phyloP scores from a whole-genome alignment of 2,888 invertebrate genomes.

The Byasa hedistus region DNA sequence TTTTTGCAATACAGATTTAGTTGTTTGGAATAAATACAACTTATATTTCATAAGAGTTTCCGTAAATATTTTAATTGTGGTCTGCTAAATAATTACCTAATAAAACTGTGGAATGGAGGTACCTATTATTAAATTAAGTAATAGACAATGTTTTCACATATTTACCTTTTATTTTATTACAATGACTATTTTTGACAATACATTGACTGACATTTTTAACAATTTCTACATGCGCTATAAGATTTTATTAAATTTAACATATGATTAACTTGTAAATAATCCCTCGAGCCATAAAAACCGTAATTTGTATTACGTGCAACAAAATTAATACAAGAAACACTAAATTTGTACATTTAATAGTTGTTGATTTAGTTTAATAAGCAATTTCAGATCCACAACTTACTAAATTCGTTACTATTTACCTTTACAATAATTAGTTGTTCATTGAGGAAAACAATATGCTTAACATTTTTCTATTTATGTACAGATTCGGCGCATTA shows the following conservation, averaged over 20 bases:
- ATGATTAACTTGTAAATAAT: too few species aligned
- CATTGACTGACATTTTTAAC: too few species aligned
- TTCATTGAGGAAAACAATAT: background rate
- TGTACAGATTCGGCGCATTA: constrained; percentile 14
- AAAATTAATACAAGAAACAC: too few species aligned
- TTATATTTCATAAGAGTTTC: background rate
- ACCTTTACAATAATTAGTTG: background rate
- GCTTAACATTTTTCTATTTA: background rate
- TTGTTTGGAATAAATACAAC: constrained; percentile 40
- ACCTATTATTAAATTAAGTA: background rate
- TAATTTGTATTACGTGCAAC: too few species aligned
- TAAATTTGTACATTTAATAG: too few species aligned
- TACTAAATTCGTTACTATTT: background rate
- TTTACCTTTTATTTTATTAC: background rate
- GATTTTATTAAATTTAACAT: too few species aligned
- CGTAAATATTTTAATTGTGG: background rate
- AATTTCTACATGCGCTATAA: too few species aligned
- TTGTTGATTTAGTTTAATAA: too few species aligned
- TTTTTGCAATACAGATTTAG: constrained; percentile 64
- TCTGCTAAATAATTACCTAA: background rate
- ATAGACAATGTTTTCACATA: background rate
- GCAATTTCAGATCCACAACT: too few species aligned
- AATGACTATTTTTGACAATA: too few species aligned
- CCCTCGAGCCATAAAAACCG: too few species aligned
- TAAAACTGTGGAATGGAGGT: background rate